These are phyloP conservation scores for Anoplolepis gracilipes DNA, from an alignment of 1,140 invertebrate genomes.

Conservation along the genomic window DNA sequence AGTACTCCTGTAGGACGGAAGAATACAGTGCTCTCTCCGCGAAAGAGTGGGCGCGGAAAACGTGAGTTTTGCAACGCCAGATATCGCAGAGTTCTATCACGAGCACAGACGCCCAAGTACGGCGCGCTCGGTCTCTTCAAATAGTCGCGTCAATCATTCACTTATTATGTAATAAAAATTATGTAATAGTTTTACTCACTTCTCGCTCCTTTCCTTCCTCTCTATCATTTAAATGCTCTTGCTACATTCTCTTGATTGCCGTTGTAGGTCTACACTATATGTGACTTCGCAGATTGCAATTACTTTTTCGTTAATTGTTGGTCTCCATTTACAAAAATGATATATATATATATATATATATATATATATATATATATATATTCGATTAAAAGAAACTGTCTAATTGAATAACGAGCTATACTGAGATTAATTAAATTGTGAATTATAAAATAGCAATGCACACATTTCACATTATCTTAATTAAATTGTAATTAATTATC, in stretches of 20 bases:
- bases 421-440: neutral
- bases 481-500: neutral
- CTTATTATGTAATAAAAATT: slow-evolving; percentile 62
- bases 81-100: neutral
- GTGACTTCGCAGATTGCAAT: neutral
- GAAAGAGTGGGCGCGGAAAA: slow-evolving; percentile 43
- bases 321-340: neutral
- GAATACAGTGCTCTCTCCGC: neutral
- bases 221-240: neutral
- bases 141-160: slow-evolving; percentile 60
- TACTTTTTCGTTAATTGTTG: neutral
- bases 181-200: slow-evolving; percentile 62
- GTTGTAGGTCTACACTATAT: neutral
- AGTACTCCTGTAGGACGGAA: neutral
- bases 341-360: neutral
- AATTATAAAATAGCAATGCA: neutral
- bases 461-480: neutral
- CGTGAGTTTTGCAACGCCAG: slow-evolving; percentile 60
- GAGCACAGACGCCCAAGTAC: neutral
- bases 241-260: neutral
- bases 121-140: slow-evolving; percentile 24
- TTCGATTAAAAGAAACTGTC: neutral
- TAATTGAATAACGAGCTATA: neutral
- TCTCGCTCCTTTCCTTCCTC: slow-evolving; percentile 12
- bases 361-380: neutral